Conservation (phyloP, 2,888 invertebrate genomes). For the Cryptocheilus praepositus region DNA sequence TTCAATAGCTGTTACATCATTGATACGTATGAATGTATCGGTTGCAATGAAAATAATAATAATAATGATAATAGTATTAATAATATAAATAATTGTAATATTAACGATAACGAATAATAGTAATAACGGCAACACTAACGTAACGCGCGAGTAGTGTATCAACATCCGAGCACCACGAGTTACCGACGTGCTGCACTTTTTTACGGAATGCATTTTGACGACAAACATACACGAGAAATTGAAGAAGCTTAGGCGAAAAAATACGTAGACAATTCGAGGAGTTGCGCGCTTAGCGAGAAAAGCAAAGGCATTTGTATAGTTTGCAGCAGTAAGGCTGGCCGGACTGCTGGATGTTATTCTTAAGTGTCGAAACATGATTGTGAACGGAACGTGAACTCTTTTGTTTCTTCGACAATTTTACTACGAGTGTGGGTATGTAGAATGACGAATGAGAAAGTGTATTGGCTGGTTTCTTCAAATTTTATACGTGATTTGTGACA, state of each 20-base stretch:
- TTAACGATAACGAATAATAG: conserved; percentile 11
- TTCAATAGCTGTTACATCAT: conserved; percentile 44
- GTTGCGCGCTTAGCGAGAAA: not conserved
- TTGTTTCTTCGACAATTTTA: conserved; percentile 52
- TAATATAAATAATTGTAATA: not conserved
- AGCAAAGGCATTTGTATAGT: conserved; percentile 31
- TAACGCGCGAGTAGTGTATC: no score
- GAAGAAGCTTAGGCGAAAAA: conserved; percentile 14
- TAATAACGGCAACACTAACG: conserved; percentile 3
- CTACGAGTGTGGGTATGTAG: conserved; percentile 27
- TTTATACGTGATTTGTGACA: no score
- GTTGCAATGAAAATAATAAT: no score
- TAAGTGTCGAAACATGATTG: conserved; percentile 25
- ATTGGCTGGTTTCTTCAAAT: no score
- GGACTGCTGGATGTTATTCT: conserved; percentile 35
- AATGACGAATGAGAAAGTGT: not conserved
- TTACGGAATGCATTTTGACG: conserved; percentile 44
- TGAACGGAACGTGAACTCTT: no score
- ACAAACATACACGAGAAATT: conserved; percentile 8
- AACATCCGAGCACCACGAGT: conserved; percentile 6
- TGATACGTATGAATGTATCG: conserved; percentile 22
- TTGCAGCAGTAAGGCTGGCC: conserved; percentile 48
- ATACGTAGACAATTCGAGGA: conserved; percentile 13
- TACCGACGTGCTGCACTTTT: conserved; percentile 48
- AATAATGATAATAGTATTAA: no score